phyloP scores from a whole-genome alignment of 1,140 invertebrate genomes.

The Antheraea pernyi region DNA sequence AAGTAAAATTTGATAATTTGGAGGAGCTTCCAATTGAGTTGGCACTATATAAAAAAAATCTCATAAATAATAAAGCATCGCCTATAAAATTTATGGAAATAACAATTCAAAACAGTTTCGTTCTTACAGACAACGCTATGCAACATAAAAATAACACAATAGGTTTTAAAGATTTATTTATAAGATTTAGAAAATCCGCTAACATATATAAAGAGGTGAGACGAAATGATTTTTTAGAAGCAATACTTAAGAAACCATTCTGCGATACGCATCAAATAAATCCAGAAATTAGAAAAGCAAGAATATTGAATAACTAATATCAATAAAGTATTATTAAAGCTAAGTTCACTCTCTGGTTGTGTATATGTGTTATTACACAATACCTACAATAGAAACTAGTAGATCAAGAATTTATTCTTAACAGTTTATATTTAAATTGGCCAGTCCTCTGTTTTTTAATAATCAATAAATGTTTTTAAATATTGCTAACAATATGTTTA shows the following conservation, averaged over 20 bases:
- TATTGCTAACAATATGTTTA: too few relatives aligned
- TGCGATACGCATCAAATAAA: not conserved
- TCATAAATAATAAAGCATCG: conserved; percentile 37
- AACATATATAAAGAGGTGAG: conserved; percentile 5
- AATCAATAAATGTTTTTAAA: too few relatives aligned
- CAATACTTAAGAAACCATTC: not conserved
- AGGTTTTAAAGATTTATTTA: not conserved
- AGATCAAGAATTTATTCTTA: too few relatives aligned
- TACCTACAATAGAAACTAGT: too few relatives aligned
- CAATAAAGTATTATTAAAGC: too few relatives aligned
- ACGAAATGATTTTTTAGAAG: conserved; percentile 6
- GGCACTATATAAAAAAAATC: conserved; percentile 64
- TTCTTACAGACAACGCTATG: conserved; percentile 55
- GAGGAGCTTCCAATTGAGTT: conserved; percentile 43
- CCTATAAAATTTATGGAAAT: conserved; percentile 60
- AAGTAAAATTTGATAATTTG: conserved; percentile 59
- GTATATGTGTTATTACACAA: too few relatives aligned
- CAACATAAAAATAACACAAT: not conserved
- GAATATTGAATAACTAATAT: too few relatives aligned
- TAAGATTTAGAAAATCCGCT: not conserved
- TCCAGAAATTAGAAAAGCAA: not conserved
- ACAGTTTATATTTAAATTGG: too few relatives aligned
- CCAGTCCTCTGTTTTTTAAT: too few relatives aligned
- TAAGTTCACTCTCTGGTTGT: too few relatives aligned
- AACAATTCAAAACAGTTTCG: conserved; percentile 83